phyloP scores from a whole-genome alignment of 2,797 vertebrate species.

The Anguilla pacifica region DNA sequence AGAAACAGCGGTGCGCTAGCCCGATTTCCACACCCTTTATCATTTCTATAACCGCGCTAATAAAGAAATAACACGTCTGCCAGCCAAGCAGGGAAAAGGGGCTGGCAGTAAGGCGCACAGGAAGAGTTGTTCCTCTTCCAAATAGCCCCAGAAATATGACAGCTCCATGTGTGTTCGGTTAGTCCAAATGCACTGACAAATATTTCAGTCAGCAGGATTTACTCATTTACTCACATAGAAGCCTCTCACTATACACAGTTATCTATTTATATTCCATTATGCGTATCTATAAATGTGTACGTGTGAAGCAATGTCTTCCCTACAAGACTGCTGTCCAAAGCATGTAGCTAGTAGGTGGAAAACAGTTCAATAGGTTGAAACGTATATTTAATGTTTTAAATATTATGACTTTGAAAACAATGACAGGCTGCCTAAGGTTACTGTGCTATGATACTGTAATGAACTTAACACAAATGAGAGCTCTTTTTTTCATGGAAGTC shows the following conservation, averaged over 20 bases:
- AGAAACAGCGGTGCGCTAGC: constrained; percentile 18
- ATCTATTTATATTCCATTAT: not conserved
- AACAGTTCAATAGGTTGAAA: not conserved
- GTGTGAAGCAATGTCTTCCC: not conserved
- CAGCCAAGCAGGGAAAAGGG: constrained; percentile 12
- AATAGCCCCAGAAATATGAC: constrained; percentile 10
- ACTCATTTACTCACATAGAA: not conserved
- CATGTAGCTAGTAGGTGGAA: not conserved
- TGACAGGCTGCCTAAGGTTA: not conserved
- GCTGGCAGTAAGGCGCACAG: constrained; percentile 2
- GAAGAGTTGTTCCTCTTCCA: not conserved
- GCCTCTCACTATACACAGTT: not conserved
- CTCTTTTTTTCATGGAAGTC: not conserved
- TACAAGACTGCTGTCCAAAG: too few relatives aligned
- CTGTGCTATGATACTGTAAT: not conserved
- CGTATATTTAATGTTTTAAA: not conserved
- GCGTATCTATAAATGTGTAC: too few relatives aligned
- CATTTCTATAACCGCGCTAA: constrained; percentile 32
- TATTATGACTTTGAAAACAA: not conserved
- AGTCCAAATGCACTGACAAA: not conserved
- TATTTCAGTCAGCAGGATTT: not conserved
- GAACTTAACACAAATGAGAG: not conserved
- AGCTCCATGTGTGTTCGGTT: not conserved
- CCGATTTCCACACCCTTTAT: constrained; percentile 26
- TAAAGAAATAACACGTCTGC: constrained; percentile 32